phyloP scores from a whole-genome alignment of 2,797 vertebrate species.

The Chelonia mydas region DNA sequence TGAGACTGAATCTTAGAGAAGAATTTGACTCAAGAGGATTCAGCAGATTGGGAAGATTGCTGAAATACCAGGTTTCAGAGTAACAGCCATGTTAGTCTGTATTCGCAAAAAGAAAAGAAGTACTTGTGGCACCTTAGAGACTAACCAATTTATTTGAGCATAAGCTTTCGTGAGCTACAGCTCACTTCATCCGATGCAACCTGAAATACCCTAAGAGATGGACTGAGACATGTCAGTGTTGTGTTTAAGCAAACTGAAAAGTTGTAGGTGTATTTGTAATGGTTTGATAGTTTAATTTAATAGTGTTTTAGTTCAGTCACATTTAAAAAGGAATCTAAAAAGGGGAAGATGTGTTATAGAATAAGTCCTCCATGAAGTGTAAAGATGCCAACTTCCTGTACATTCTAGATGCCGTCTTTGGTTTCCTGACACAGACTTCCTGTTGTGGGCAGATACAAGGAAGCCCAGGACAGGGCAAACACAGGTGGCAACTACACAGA shows the following conservation, averaged over 20 bases:
- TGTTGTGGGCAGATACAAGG: not conserved
- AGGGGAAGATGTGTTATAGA: not conserved
- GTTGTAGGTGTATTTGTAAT: not conserved
- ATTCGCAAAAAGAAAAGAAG: no score
- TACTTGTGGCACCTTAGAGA: no score
- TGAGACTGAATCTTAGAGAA: not conserved
- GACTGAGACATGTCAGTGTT: not conserved
- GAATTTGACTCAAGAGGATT: not conserved
- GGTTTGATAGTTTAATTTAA: not conserved
- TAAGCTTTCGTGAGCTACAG: no score
- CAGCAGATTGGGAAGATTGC: not conserved
- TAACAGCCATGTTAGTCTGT: no score
- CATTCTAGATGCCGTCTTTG: not conserved
- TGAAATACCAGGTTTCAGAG: no score
- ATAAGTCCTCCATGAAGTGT: not conserved
- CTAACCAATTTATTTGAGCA: no score
- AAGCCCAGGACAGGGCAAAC: not conserved
- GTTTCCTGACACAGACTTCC: not conserved
- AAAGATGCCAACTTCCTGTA: not conserved
- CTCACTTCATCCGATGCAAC: no score
- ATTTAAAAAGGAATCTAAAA: not conserved
- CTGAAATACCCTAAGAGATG: not conserved
- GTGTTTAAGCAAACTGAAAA: not conserved
- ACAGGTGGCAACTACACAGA: not conserved
- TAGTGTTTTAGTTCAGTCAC: not conserved